Evolutionary conservation across 2,888 invertebrate genomes (phyloP).

Genomic region (Tenodera sinensis): DNA sequence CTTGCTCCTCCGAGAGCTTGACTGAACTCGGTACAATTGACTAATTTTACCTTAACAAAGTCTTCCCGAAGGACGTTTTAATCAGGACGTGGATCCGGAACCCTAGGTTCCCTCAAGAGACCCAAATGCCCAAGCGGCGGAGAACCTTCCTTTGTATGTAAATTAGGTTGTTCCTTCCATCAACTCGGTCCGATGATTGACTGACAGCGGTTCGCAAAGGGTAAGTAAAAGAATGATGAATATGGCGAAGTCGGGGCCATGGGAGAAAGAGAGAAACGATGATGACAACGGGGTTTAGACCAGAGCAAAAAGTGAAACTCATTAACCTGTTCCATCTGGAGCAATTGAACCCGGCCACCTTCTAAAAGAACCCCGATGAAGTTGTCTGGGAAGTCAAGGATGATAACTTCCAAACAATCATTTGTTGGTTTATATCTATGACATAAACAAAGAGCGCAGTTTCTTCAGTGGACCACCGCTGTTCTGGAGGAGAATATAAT

Average conservation of each 20-base stretch:
- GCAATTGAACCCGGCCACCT: conserved; percentile 14
- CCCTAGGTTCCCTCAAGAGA: neutral
- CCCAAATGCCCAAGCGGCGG: neutral
- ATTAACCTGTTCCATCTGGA: conserved; percentile 13
- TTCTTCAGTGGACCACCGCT: neutral
- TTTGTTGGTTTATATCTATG: conserved; percentile 6
- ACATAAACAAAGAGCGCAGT: neutral
- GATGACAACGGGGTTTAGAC: neutral
- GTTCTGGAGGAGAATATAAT: neutral
- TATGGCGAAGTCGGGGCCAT: neutral
- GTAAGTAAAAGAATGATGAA: conserved; percentile 1
- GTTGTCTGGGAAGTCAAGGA: neutral
- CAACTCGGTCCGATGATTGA: conserved; percentile 1
- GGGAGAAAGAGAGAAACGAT: neutral
- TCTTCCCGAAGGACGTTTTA: neutral
- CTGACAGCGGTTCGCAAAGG: conserved; percentile 7
- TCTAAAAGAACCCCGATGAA: neutral
- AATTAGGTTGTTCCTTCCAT: neutral
- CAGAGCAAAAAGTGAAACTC: conserved; percentile 1
- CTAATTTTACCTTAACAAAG: neutral
- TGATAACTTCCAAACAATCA: neutral
- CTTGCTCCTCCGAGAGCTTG: neutral
- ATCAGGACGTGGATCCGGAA: neutral
- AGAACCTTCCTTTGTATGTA: conserved; percentile 10
- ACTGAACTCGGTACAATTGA: neutral